A percentile compares a stretch with the other conserved stretches of the same genome.
phyloP scores from a whole-genome alignment of 92 coral and sea anemone species.

The Chrysogorgia sp. region DNA sequence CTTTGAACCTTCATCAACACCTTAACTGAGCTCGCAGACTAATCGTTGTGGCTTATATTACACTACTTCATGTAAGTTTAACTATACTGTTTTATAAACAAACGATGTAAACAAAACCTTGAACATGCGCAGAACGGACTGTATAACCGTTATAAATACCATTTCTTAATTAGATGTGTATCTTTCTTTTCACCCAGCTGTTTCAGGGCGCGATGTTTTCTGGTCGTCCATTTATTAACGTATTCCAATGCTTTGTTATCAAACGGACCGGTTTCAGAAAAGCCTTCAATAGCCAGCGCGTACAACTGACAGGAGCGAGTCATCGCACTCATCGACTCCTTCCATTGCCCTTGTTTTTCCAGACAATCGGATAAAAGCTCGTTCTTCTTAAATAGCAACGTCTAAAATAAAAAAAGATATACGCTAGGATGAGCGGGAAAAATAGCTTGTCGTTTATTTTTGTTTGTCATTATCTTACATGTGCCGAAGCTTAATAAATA shows the following conservation, averaged over 20 bases:
- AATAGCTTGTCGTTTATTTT: background rate
- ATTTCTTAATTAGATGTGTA: background rate
- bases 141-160: background rate
- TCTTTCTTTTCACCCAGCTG: background rate
- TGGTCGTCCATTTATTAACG: slow-evolving; percentile 27
- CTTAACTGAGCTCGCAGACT: too few species aligned
- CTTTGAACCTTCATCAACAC: too few species aligned
- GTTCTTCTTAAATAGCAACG: slow-evolving; percentile 72
- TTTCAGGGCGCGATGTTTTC: slow-evolving; percentile 23
- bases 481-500: too few species aligned
- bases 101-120: too few species aligned
- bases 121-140: too few species aligned
- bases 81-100: too few species aligned
- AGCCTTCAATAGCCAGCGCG: background rate
- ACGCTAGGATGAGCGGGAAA: background rate
- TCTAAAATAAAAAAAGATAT: slow-evolving; percentile 39
- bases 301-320: slow-evolving; percentile 25
- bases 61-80: too few species aligned
- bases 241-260: slow-evolving; percentile 18
- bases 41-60: too few species aligned
- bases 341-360: slow-evolving; percentile 34
- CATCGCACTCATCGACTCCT: slow-evolving; percentile 28
- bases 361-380: slow-evolving; percentile 72
- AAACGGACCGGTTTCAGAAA: background rate
- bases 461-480: too few species aligned